phyloP scores from a whole-genome alignment of 1,140 invertebrate species.

The Phymastichus coffea region DNA sequence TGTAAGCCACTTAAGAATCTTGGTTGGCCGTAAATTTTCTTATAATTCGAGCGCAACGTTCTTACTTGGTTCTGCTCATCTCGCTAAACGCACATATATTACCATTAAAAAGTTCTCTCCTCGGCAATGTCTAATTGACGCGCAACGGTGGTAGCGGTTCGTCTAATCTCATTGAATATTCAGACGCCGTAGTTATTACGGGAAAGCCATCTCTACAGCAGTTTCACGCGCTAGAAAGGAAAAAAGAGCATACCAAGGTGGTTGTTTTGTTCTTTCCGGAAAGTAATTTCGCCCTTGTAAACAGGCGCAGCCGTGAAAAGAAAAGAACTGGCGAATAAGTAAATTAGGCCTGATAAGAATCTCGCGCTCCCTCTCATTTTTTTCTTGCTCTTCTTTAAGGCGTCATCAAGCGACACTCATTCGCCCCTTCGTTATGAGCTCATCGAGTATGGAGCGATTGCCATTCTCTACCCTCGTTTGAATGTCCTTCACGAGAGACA shows the following conservation, averaged over 20 bases:
- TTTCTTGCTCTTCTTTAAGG: slow-evolving; percentile 37
- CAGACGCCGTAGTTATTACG: slow-evolving; percentile 2
- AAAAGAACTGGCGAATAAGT: slow-evolving; percentile 50
- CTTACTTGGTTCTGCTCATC: slow-evolving; percentile 4
- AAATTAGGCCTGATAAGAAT: slow-evolving; percentile 55
- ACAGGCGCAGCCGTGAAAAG: slow-evolving; percentile 43
- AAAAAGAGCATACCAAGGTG: too few species aligned
- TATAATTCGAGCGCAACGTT: slow-evolving; percentile 14
- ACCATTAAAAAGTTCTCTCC: slow-evolving; percentile 1
- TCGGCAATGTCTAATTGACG: not conserved
- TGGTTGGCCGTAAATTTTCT: slow-evolving; percentile 18
- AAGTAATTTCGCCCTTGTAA: slow-evolving; percentile 53
- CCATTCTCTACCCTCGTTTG: slow-evolving; percentile 14
- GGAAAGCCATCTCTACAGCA: not conserved
- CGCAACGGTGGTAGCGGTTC: too few species aligned
- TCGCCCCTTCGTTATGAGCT: slow-evolving; percentile 24
- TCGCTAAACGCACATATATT: slow-evolving; percentile 3
- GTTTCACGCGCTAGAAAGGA: not conserved
- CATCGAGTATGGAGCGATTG: slow-evolving; percentile 5
- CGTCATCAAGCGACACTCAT: slow-evolving; percentile 44
- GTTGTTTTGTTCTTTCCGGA: slow-evolving; percentile 17
- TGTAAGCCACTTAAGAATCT: slow-evolving; percentile 27
- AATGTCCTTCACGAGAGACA: not conserved
- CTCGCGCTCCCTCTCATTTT: slow-evolving; percentile 31
- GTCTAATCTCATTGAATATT: slow-evolving; percentile 16